Percentiles rank a stretch among this genome's conserved stretches.
Evolutionary conservation across 2,888 invertebrate genomes (phyloP).

Genomic region (Synergus itoensis): DNA sequence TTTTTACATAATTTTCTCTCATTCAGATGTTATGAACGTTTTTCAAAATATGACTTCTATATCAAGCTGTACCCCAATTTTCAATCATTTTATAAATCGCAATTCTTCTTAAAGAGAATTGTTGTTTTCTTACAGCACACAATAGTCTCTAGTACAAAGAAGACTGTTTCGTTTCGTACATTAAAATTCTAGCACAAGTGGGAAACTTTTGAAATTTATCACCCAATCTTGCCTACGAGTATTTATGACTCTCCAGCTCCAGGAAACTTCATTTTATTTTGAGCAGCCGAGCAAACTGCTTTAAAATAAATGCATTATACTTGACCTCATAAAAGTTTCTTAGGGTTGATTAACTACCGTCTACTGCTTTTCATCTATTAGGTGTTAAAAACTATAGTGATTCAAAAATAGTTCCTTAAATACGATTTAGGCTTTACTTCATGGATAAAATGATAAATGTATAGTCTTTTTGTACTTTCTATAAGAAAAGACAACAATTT

Average conservation of each 20-base stretch:
- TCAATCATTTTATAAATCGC: not conserved
- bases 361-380: not conserved
- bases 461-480: not conserved
- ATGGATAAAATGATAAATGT: not conserved
- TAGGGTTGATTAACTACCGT: not conserved
- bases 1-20: too few species aligned
- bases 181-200: conserved; percentile 22
- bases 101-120: too few species aligned
- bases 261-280: conserved; percentile 20
- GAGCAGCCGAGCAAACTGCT: not conserved
- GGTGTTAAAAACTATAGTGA: not conserved
- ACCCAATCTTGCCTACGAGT: not conserved
- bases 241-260: conserved; percentile 12
- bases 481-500: not conserved
- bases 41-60: too few species aligned
- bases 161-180: not conserved
- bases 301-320: not conserved
- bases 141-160: not conserved
- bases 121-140: not conserved
- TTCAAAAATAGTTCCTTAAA: too few species aligned
- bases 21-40: too few species aligned
- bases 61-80: not conserved
- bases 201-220: conserved; percentile 20
- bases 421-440: not conserved
- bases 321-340: conserved; percentile 5